Evolutionary conservation across 2,113 vertebrate species (phyloP), one percentile per base, ranked within the genome.

Genomic region (Ceyx cyanopectus): DNA sequence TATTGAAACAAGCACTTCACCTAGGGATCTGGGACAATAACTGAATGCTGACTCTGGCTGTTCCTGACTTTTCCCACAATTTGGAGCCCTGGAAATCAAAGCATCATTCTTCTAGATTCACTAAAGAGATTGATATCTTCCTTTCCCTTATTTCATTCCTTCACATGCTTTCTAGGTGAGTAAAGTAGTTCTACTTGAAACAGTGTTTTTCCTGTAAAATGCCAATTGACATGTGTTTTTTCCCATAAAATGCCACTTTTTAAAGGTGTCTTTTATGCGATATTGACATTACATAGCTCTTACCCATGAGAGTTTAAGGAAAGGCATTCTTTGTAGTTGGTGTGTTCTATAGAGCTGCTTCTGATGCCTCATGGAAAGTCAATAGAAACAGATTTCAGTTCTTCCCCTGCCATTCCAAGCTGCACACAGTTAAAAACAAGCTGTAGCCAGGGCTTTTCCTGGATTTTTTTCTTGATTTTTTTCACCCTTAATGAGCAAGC

Each of bases 1-100:
- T 77, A 73, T 34, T 43, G 79, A 89, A 89, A 50, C 41, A 84
- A 61, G 6, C 2, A 5, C 32, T 78, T 20, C 9, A 43, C 70
- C 53, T 4, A 43, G 43, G 41, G 18, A 82, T 62, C 29, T 53
- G 32, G 56, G 85, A 95, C 84, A 93, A 94, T 89, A 82, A 27
- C 26, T 91, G 81, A 93, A 80, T 58, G 50, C 24, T 19, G 15
- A 62, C 79, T 81, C 56, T 7, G 29, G 27, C 15, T 91, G 24
- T 84, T 87, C 22, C 23, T 91, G 63, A 87, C 53, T 77, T 95
- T 96, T 94, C 89, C 87, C 91, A 91, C 84, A 63, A 32, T 91
- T 92, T 73, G 79, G 32, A 66, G 73, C 56, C n/a, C 17, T 80
- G 27, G 14, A 87, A 87, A 92, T 82, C 69, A 77, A 93, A 41